Evolutionary conservation across 2,888 invertebrate species (phyloP).

Genomic region (Lymantria dispar): DNA sequence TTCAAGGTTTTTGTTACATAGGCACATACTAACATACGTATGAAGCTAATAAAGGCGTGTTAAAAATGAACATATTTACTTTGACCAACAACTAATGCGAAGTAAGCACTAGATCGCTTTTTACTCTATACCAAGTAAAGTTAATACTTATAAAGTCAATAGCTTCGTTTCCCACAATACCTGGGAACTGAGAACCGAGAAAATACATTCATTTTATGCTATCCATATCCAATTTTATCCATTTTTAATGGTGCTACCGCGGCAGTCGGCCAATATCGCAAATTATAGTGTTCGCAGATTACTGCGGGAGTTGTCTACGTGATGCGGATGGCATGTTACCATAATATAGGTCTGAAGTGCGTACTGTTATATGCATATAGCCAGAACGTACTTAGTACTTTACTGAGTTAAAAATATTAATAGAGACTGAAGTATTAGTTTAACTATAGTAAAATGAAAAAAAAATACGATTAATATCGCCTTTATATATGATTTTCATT

Average conservation of each 20-base stretch:
- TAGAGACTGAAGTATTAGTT: no score
- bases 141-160: conserved; percentile 2
- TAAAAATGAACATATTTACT: no score
- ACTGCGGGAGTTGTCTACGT: conserved; percentile 58
- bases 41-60: no score
- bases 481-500: no score
- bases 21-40: no score
- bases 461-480: no score
- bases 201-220: conserved; percentile 54
- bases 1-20: no score
- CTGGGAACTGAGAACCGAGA: conserved; percentile 27
- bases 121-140: conserved; percentile 5
- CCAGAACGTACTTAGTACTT: no score
- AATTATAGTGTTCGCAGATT: conserved; percentile 77
- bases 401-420: no score
- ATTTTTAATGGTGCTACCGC: conserved; percentile 70
- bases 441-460: no score
- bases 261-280: conserved; percentile 67
- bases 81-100: no score
- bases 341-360: conserved; percentile 20
- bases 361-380: neutral
- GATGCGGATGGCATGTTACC: conserved; percentile 31
- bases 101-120: no score
- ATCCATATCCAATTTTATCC: conserved; percentile 68
- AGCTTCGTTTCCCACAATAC: conserved; percentile 44